phyloP scores from a whole-genome alignment of 2,113 vertebrate species.

The Tupaia tana region DNA sequence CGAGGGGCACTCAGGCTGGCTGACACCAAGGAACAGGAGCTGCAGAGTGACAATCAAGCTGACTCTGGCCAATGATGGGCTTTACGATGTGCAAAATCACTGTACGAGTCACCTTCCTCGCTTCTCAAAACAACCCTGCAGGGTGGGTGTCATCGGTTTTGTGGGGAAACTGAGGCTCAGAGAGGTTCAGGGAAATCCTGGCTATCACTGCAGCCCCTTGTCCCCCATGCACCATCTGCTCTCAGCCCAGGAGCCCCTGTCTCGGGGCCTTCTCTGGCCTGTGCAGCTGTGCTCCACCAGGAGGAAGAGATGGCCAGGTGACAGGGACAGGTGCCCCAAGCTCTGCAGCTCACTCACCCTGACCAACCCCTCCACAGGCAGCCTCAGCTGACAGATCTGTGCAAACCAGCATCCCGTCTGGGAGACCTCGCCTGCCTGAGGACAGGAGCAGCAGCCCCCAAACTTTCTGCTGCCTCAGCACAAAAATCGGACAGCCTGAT shows the following conservation, averaged over 20 bases:
- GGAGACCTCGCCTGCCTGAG: fast-evolving
- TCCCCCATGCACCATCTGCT: neutral
- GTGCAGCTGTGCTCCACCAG: neutral
- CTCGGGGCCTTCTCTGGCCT: neutral
- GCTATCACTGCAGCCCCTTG: too few species aligned
- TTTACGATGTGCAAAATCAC: neutral
- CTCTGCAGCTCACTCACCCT: too few species aligned
- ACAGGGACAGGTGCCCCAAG: neutral
- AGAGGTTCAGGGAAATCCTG: too few species aligned
- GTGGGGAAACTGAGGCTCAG: neutral
- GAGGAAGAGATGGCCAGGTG: too few species aligned
- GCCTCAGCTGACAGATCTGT: neutral
- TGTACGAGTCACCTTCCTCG: neutral
- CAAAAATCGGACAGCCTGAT: neutral
- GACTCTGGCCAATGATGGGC: neutral
- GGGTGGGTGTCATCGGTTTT: too few species aligned
- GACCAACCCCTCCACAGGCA: fast-evolving
- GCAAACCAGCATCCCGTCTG: neutral
- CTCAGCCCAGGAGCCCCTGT: neutral
- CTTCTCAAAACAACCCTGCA: neutral
- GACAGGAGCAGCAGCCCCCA: neutral
- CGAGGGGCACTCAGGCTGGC: neutral
- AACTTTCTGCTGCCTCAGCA: neutral
- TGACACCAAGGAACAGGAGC: neutral
- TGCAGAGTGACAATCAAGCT: neutral